Evolutionary conservation across 2,888 invertebrate species (phyloP).

Genomic region (Drosophila rubida): DNA sequence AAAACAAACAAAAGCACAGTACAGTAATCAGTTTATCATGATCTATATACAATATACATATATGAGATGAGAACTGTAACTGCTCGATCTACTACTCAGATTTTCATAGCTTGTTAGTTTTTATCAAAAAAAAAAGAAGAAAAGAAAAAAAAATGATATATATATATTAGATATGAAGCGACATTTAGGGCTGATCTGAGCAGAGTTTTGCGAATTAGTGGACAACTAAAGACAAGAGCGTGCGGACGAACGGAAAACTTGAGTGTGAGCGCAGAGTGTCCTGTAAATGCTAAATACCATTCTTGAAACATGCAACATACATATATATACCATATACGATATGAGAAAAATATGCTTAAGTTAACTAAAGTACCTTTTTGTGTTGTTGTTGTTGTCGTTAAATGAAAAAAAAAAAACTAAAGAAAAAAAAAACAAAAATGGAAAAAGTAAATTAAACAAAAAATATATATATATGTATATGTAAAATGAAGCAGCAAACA

Average conservation of each 20-base stretch:
- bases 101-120: slow-evolving; percentile 43
- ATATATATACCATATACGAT: slow-evolving; percentile 35
- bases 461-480: slow-evolving; percentile 38
- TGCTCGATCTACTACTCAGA: slow-evolving; percentile 22
- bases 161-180: slow-evolving; percentile 6
- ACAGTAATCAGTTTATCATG: slow-evolving; percentile 28
- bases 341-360: slow-evolving; percentile 55
- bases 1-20: slow-evolving; percentile 1
- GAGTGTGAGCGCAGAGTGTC: slow-evolving; percentile 18
- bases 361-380: slow-evolving; percentile 74
- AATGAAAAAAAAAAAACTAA: slow-evolving; percentile 53
- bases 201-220: slow-evolving; percentile 4
- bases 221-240: slow-evolving; percentile 8
- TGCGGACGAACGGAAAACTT: neutral
- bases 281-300: slow-evolving; percentile 20
- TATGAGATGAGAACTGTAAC: slow-evolving; percentile 26
- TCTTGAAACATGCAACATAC: slow-evolving; percentile 9
- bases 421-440: slow-evolving; percentile 32
- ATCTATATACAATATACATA: slow-evolving; percentile 8
- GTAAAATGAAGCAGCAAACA: slow-evolving; percentile 35
- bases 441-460: neutral
- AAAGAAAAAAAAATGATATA: neutral
- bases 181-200: slow-evolving; percentile 8
- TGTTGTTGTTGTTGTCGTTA: slow-evolving; percentile 69
- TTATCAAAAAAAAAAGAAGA: slow-evolving; percentile 1